Evolutionary conservation across 2,888 invertebrate species (phyloP).

Genomic region (Stratiomys singularior): DNA sequence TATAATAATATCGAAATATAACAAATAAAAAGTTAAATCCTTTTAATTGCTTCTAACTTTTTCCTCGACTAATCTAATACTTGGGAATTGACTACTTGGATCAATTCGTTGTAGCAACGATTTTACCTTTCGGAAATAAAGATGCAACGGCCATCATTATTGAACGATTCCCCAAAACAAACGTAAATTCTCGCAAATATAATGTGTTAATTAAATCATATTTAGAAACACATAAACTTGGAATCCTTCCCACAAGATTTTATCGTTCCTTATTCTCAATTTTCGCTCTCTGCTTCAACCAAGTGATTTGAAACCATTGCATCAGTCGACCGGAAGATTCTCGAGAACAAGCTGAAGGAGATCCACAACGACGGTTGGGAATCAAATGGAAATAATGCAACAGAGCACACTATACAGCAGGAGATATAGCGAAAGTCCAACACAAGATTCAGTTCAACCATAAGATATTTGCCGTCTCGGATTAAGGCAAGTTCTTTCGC

Average conservation of each 20-base stretch:
- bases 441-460: not conserved
- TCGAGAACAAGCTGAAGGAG: not conserved
- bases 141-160: too few species aligned
- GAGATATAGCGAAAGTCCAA: not conserved
- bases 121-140: too few species aligned
- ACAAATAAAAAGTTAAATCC: too few species aligned
- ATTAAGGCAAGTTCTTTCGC: constrained; percentile 7
- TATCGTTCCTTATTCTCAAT: not conserved
- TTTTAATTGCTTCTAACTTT: too few species aligned
- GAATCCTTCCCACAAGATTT: not conserved
- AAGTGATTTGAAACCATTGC: not conserved
- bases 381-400: not conserved
- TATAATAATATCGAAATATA: too few species aligned
- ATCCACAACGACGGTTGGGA: not conserved
- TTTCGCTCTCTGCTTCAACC: not conserved
- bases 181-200: not conserved
- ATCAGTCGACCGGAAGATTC: not conserved
- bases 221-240: not conserved
- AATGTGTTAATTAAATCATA: constrained; percentile 20
- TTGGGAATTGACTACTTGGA: too few species aligned
- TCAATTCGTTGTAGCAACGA: too few species aligned
- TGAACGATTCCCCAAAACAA: not conserved
- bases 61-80: too few species aligned
- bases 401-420: not conserved
- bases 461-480: constrained; percentile 14